Base-by-base conservation (phyloP, 2,113 vertebrate genomes). In the Alexandromys fortis region DNA sequence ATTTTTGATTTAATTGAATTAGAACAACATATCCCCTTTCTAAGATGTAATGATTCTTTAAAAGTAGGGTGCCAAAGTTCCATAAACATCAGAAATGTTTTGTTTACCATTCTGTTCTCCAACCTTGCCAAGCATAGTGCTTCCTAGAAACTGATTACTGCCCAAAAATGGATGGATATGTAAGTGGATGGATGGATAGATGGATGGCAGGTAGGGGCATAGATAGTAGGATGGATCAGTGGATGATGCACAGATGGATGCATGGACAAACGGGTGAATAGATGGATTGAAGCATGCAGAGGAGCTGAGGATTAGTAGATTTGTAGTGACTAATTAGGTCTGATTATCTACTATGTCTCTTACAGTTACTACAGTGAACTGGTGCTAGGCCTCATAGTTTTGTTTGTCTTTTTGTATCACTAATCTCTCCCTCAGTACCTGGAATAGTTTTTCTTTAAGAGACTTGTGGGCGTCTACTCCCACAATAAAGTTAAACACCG, bases 1-100 rank as follows among this genome's bases (percentile, higher is more conserved):
- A 81, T n/a, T 87, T 96, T 63, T 94, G 13, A 92, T 90, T 92
- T 89, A 92, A 88, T 38, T 89, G 77, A 83, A 77, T 89, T 79
- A 55, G 52, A 92, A 81, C 13, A 45, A 14, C n/a, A 3, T 3
- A 76, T 38, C 2, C 11, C 42, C 30, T 52, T 94, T 93, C 65
- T 19, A 92, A 97, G 72, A 76, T 93, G 70, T 89, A 45, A 28
- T 68, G 63, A 24, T 89, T 68, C 81, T 95, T 45, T 96, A 81
- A 78, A 73, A 58, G 22, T 52, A 87, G 6, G 7, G 42, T 65
- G 75, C 49, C 72, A 65, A 5, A 61, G 12, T 78, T 91, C n/a
- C 73, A 38, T 63, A 86, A 61, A 91, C n/a, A 65, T 82, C 68
- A 35, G 6, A 26, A 89, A 6, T 77, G 16, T 72, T 49, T 81